These are phyloP conservation scores for Malthinus flaveolus DNA, from an alignment of 2,888 invertebrate species.

Conservation along the genomic window DNA sequence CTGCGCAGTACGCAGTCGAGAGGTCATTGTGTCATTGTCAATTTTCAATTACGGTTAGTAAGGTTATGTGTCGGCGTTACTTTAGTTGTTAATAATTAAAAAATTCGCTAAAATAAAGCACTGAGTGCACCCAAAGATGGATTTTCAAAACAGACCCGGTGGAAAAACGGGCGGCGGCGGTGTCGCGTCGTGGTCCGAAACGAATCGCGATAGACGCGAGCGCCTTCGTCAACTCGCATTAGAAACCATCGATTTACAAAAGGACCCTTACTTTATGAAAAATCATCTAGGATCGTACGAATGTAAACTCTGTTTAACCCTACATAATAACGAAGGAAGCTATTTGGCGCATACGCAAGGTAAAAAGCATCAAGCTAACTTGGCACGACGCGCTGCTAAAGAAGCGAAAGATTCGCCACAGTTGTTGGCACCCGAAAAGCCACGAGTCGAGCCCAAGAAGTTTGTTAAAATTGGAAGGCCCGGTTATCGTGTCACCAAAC, in stretches of 20 bases:
- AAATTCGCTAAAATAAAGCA: not conserved
- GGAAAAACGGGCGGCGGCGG: slow-evolving; percentile 99
- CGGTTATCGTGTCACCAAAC: slow-evolving; percentile 98
- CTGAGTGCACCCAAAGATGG: slow-evolving; percentile 65
- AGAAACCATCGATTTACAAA: slow-evolving; percentile 98
- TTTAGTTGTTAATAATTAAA: no score
- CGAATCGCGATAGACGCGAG: slow-evolving; percentile 95
- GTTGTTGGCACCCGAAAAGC: slow-evolving; percentile 91
- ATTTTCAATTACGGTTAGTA: no score
- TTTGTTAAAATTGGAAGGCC: slow-evolving; percentile 99
- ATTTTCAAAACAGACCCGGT: slow-evolving; percentile 98
- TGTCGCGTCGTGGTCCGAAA: slow-evolving; percentile 98
- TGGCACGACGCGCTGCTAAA: slow-evolving; percentile 96
- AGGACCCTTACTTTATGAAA: slow-evolving; percentile 99
- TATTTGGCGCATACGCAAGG: slow-evolving; percentile 99
- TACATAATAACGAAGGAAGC: slow-evolving; percentile 99
- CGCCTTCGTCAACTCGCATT: slow-evolving; percentile 93
- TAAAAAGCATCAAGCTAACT: slow-evolving; percentile 99
- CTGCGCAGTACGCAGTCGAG: no score
- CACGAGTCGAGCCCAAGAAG: slow-evolving; percentile 96
- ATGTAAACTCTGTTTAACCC: slow-evolving; percentile 96
- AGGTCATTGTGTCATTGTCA: no score
- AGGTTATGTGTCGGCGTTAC: no score
- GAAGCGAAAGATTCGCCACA: slow-evolving; percentile 97
- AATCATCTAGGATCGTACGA: slow-evolving; percentile 97